Conservation (phyloP, 2,113 vertebrate genomes). For the Brachionichthys hirsutus region DNA sequence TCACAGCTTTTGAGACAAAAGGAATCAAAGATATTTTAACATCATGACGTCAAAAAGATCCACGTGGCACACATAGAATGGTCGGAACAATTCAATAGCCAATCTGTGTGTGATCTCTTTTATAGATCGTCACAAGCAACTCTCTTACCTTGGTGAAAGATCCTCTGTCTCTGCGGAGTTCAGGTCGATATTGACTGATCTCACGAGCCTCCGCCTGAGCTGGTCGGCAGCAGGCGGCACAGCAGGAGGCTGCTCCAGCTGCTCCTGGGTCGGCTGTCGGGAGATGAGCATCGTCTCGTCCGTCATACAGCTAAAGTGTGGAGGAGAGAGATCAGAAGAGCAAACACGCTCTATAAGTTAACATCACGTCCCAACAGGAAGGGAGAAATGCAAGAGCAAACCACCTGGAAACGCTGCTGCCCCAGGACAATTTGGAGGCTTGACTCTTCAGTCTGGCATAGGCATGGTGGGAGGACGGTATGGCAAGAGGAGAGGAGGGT, state of each 20-base stretch:
- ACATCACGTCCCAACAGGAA: not conserved
- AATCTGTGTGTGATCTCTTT: not conserved
- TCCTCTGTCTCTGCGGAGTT: slow-evolving; percentile 60
- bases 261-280: slow-evolving; percentile 76
- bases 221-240: slow-evolving; percentile 30
- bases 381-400: not conserved
- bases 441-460: slow-evolving; percentile 58
- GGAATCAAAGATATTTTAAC: not conserved
- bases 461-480: slow-evolving; percentile 19
- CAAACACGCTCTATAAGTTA: not conserved
- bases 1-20: slow-evolving; percentile 31
- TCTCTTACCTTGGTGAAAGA: slow-evolving; percentile 59
- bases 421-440: slow-evolving; percentile 67
- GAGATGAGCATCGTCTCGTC: slow-evolving; percentile 79
- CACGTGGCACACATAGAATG: no score
- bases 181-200: slow-evolving; percentile 67
- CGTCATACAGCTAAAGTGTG: slow-evolving; percentile 76
- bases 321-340: not conserved
- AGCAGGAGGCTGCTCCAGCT: slow-evolving; percentile 64
- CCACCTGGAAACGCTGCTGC: slow-evolving; percentile 80
- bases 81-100: no score
- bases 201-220: slow-evolving; percentile 62
- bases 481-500: slow-evolving; percentile 16
- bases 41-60: not conserved
- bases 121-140: not conserved